A percentile compares a stretch with the other conserved stretches of the same genome.
phyloP scores from a whole-genome alignment of 2,797 vertebrate species.

The Anableps anableps region DNA sequence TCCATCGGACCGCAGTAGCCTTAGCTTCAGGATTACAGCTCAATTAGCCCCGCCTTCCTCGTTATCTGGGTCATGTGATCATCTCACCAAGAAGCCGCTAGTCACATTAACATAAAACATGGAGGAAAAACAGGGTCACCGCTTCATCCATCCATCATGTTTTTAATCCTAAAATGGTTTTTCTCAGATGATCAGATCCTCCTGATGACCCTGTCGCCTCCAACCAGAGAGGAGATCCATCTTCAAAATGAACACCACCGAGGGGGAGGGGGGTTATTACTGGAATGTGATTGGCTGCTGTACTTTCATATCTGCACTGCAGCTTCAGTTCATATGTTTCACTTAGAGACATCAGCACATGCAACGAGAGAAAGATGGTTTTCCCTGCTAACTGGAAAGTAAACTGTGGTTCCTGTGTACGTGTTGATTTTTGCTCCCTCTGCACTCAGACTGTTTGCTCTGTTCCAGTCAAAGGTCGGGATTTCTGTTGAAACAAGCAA shows the following conservation, averaged over 20 bases:
- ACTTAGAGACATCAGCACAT: slow-evolving; percentile 20
- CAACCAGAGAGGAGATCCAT: slow-evolving; percentile 50
- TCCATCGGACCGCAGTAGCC: not conserved
- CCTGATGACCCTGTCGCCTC: slow-evolving; percentile 17
- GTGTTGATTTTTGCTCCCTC: not conserved
- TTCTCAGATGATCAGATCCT: slow-evolving; percentile 40
- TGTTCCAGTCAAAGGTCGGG: not conserved
- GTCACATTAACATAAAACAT: slow-evolving; percentile 1
- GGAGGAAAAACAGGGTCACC: not conserved
- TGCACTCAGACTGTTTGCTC: not conserved
- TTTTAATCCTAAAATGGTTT: not conserved
- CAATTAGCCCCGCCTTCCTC: slow-evolving; percentile 14
- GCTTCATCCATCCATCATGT: slow-evolving; percentile 5
- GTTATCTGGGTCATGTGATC: slow-evolving; percentile 27
- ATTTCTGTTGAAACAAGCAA: not conserved
- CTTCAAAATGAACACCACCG: slow-evolving; percentile 34
- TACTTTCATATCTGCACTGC: slow-evolving; percentile 16
- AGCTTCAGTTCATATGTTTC: slow-evolving; percentile 45
- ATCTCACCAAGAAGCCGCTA: slow-evolving; percentile 5
- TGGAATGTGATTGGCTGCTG: slow-evolving; percentile 7
- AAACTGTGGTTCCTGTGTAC: not conserved
- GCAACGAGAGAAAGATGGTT: not conserved
- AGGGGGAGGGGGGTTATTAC: not conserved
- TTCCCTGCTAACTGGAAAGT: slow-evolving; percentile 1
- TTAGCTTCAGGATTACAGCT: slow-evolving; percentile 11